Conservation (phyloP, 2,113 vertebrate species). For the Colinus virginianus region DNA sequence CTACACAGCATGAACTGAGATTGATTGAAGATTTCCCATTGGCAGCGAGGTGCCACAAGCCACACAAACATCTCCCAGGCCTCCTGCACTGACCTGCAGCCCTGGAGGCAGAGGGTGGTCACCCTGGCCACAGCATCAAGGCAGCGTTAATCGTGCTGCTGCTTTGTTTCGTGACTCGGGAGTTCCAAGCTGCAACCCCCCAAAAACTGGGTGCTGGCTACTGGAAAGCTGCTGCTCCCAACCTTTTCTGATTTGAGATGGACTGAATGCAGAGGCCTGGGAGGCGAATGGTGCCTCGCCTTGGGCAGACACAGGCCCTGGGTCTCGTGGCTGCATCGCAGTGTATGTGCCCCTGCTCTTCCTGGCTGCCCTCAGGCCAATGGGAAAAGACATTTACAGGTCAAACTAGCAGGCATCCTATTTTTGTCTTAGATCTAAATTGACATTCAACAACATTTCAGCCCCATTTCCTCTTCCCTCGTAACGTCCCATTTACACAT, state of each 20-base stretch:
- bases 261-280: neutral
- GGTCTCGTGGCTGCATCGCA: neutral
- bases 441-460: neutral
- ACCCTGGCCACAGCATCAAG: neutral
- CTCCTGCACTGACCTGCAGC: neutral
- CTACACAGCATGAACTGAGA: neutral
- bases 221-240: neutral
- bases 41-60: neutral
- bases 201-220: neutral
- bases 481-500: neutral
- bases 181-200: neutral
- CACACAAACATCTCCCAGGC: neutral
- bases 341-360: neutral
- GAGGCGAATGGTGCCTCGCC: neutral
- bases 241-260: neutral
- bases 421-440: slow-evolving; percentile 17
- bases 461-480: slow-evolving; percentile 14
- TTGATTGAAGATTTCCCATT: fast-evolving
- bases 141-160: neutral
- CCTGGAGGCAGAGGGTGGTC: neutral
- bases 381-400: neutral
- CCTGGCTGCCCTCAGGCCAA: neutral
- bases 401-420: neutral
- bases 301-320: neutral
- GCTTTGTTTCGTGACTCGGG: neutral